A percentile compares a stretch with the other conserved stretches of the same genome.
phyloP scores from a whole-genome alignment of 2,113 vertebrate species.

The Hypanus sabinus region DNA sequence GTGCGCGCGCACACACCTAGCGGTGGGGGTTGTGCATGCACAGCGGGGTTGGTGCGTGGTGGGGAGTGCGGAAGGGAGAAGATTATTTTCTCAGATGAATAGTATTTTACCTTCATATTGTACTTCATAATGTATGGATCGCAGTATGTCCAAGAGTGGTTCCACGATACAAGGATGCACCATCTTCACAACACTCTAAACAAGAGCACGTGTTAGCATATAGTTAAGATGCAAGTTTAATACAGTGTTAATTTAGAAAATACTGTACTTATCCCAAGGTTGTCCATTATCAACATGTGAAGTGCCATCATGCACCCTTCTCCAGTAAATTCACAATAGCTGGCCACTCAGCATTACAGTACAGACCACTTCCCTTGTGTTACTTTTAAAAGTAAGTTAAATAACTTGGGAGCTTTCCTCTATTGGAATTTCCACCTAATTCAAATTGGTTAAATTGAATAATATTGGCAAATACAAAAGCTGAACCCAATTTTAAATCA shows the following conservation, averaged over 20 bases:
- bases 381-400: neutral
- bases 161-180: slow-evolving; percentile 53
- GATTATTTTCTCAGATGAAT: neutral
- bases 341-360: neutral
- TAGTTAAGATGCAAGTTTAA: neutral
- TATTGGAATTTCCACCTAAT: neutral
- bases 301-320: neutral
- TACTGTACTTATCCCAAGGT: neutral
- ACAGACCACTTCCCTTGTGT: neutral
- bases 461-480: too few relatives aligned
- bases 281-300: neutral
- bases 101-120: slow-evolving; percentile 62
- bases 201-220: neutral
- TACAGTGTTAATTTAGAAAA: neutral
- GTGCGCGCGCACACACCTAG: too few relatives aligned
- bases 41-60: too few relatives aligned
- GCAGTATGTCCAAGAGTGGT: slow-evolving; percentile 54
- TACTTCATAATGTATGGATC: slow-evolving; percentile 58
- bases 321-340: neutral
- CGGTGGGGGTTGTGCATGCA: too few relatives aligned
- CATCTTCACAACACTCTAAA: slow-evolving; percentile 51
- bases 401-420: neutral
- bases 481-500: neutral
- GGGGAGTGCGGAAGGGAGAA: too few relatives aligned
- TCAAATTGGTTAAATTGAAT: too few relatives aligned